Evolutionary conservation across 1,140 invertebrate species (phyloP), one percentile per base, ranked within the genome.

Genomic region (Camponotus pennsylvanicus): DNA sequence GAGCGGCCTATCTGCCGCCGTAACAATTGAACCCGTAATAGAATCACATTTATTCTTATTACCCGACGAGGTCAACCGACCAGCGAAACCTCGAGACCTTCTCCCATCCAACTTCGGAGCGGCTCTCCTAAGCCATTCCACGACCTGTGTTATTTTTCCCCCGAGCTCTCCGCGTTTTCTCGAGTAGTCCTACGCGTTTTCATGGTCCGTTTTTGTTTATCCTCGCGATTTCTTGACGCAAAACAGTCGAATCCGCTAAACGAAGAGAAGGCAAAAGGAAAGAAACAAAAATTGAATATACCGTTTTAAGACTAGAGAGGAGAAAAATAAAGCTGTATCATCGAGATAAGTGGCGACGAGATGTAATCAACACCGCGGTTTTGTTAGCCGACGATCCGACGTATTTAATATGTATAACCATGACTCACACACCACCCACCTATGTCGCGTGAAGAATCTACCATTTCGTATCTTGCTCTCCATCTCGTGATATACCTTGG

Each of bases 41-140:
- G 94, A 95, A 95, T 95, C 95, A 95, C 95, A 95, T 95, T 95
- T 93, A 93, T 95, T 95, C 95, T 95, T 95, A 95, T 95, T 95
- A 95, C 94, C 92, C 89, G 93, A 91, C 91, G 94, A 95, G 95
- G 94, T 95, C 94, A 95, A 93, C 91, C 93, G 90, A 92, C 90
- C 89, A 88, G 70, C 75, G 89, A 92, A 91, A 91, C 76, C 75
- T 77, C 71, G 42, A 85, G 21, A 64, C 84, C 86, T 89, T 86
- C 67, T 80, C 71, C 86, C 77, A 70, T 85, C 69, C 80, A 40
- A 87, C 66, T 84, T 85, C 88, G 71, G 85, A 85, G 90, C 89
- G 63, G 86, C 88, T 89, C 64, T 85, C 76, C 76, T 37, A 77
- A 89, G 88, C 85, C 71, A 64, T 85, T 92, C 71, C 80, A 89